Conservation (phyloP, 2,113 vertebrate species). For the Laticauda colubrina region DNA sequence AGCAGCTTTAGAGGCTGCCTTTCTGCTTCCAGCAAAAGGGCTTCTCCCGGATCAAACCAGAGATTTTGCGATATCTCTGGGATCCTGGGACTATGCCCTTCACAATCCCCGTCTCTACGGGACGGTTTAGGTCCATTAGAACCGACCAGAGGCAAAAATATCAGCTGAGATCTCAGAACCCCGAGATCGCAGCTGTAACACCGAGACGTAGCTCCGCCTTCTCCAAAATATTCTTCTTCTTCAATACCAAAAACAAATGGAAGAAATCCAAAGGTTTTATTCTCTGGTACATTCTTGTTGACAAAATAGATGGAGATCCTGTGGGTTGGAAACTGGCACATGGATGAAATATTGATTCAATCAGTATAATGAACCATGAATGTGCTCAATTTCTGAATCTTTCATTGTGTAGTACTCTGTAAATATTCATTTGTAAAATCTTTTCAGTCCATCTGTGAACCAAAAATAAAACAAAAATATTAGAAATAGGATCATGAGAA, state of each 20-base stretch:
- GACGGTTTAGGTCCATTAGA: too few species aligned
- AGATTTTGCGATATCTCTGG: too few species aligned
- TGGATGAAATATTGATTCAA: background rate
- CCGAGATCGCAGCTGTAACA: too few species aligned
- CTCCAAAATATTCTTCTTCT: background rate
- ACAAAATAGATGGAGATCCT: background rate
- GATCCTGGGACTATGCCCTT: too few species aligned
- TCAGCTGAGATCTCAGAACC: too few species aligned
- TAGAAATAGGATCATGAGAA: background rate
- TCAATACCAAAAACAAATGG: background rate
- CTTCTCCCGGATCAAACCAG: too few species aligned
- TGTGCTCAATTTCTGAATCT: background rate
- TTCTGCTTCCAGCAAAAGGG: too few species aligned
- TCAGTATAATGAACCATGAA: background rate
- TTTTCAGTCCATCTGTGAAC: background rate
- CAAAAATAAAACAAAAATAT: background rate
- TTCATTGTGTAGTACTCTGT: background rate
- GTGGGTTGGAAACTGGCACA: background rate
- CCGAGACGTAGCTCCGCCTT: too few species aligned
- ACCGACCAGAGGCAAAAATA: too few species aligned
- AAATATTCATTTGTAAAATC: background rate
- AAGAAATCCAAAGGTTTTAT: background rate
- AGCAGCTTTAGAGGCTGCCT: too few species aligned
- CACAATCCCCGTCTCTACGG: too few species aligned
- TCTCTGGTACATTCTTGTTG: background rate